These are phyloP conservation scores for Caenorhabditis doughertyi DNA, from an alignment of 2,888 invertebrate genomes.

Conservation along the genomic window DNA sequence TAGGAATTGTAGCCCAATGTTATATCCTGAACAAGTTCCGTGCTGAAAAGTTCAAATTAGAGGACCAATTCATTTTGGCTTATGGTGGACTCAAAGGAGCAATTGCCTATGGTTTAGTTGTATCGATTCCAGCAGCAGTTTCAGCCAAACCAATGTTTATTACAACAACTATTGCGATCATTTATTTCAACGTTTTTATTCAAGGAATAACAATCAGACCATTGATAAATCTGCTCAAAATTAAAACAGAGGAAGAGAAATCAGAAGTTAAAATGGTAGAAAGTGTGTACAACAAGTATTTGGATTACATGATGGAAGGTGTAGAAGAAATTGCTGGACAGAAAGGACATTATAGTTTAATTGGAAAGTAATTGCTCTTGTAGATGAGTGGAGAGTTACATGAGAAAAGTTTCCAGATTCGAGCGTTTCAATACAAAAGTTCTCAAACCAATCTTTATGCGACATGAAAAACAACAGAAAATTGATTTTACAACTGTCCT, in stretches of 20 bases:
- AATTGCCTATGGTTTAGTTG: constrained; percentile 94
- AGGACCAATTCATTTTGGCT: constrained; percentile 91
- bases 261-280: constrained; percentile 95
- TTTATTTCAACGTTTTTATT: constrained; percentile 98
- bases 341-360: constrained; percentile 86
- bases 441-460: constrained; percentile 77
- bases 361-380: constrained; percentile 72
- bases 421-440: constrained; percentile 79
- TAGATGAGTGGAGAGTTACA: background rate
- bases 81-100: constrained; percentile 97
- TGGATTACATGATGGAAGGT: constrained; percentile 98
- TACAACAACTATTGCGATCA: constrained; percentile 96
- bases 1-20: constrained; percentile 95
- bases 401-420: constrained; percentile 64
- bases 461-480: constrained; percentile 68
- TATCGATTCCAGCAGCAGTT: constrained; percentile 90
- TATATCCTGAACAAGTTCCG: constrained; percentile 94
- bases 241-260: constrained; percentile 92
- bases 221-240: constrained; percentile 93
- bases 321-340: constrained; percentile 96
- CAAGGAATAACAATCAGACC: constrained; percentile 99
- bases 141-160: constrained; percentile 91
- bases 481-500: constrained; percentile 80
- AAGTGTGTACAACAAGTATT: constrained; percentile 94
- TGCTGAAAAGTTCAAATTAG: constrained; percentile 76